phyloP scores from a whole-genome alignment of 2,888 invertebrate genomes.

The Micropterix aruncella region DNA sequence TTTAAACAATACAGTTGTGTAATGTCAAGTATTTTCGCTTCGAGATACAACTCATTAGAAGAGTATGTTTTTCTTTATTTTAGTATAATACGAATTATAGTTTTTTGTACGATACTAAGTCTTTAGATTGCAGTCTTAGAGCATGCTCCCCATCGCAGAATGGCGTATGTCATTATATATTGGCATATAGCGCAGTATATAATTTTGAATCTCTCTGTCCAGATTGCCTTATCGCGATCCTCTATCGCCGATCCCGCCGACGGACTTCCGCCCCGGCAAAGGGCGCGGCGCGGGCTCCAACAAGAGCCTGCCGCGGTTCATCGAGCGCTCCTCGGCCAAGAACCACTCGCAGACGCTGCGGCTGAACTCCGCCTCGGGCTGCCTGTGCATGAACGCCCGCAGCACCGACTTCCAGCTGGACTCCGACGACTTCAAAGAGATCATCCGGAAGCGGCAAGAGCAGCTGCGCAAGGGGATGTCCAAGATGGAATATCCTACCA shows the following conservation, averaged over 20 bases:
- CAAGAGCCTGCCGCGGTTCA: conserved; percentile 25
- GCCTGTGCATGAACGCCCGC: conserved; percentile 36
- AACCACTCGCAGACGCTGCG: conserved; percentile 28
- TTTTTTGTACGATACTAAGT: no score
- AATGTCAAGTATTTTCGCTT: no score
- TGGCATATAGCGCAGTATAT: no score
- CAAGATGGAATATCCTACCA: conserved; percentile 14
- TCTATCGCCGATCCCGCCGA: conserved; percentile 29
- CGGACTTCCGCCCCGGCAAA: conserved; percentile 23
- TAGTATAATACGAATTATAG: no score
- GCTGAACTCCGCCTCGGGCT: conserved; percentile 34
- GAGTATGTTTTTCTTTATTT: no score
- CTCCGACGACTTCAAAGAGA: conserved; percentile 32
- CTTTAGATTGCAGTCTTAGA: no score
- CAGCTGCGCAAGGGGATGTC: conserved; percentile 31
- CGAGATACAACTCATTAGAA: no score
- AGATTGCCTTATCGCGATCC: conserved; percentile 26
- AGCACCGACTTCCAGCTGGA: conserved; percentile 34
- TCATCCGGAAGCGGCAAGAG: conserved; percentile 30
- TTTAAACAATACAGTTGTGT: no score
- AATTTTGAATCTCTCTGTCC: conserved; percentile 1
- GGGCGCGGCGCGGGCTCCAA: conserved; percentile 22
- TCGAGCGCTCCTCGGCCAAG: conserved; percentile 28
- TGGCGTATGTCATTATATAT: no score
- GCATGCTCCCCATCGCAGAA: no score